phyloP scores from a whole-genome alignment of 1,140 invertebrate species.

The Heliconius nattereri region DNA sequence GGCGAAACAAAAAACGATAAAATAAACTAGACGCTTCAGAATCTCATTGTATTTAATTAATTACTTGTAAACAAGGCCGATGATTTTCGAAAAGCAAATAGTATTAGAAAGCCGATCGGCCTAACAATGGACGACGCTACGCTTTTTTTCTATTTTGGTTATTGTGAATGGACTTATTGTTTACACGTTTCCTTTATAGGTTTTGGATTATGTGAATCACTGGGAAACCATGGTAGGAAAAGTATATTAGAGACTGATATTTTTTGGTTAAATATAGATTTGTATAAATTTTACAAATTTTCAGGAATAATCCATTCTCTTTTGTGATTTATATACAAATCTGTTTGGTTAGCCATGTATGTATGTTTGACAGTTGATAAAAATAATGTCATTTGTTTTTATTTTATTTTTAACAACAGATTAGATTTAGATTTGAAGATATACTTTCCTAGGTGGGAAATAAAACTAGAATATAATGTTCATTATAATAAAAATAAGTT shows the following conservation, averaged over 20 bases:
- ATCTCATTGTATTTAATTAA: conserved; percentile 75
- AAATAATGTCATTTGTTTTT: no score
- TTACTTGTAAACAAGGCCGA: conserved; percentile 77
- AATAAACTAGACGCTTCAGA: conserved; percentile 41
- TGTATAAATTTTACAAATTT: not conserved
- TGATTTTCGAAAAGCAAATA: conserved; percentile 78
- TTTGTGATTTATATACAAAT: no score
- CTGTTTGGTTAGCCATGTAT: no score
- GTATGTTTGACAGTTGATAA: no score
- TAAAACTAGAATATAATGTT: no score
- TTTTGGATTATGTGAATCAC: conserved; percentile 19
- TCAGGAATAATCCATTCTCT: no score
- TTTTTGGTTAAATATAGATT: not conserved
- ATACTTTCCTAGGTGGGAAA: no score
- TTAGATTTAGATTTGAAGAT: no score
- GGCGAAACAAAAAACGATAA: conserved; percentile 34
- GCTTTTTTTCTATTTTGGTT: conserved; percentile 54
- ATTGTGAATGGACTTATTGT: conserved; percentile 55
- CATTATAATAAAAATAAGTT: no score
- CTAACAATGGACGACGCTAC: conserved; percentile 70
- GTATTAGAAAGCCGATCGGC: conserved; percentile 67
- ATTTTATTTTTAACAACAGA: no score
- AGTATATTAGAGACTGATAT: not conserved
- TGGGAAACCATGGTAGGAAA: not conserved
- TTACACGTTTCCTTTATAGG: conserved; percentile 62